phyloP scores from a whole-genome alignment of 2,797 vertebrate species.

The Dromococcyx pavoninus region DNA sequence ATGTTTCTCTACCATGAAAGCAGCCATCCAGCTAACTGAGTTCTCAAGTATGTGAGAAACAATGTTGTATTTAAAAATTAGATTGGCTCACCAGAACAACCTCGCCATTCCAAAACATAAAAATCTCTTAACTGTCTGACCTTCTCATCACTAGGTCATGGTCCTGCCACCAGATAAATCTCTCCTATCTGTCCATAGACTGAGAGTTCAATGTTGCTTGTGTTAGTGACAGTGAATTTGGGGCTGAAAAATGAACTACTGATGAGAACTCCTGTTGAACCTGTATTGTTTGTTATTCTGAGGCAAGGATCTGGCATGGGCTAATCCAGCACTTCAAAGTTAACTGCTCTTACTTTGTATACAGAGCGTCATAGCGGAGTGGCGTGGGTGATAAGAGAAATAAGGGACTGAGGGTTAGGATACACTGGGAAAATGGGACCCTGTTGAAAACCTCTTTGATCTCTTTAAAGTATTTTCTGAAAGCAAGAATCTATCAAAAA shows the following conservation, averaged over 20 bases:
- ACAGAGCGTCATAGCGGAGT: constrained; percentile 86
- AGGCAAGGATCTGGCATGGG: constrained; percentile 83
- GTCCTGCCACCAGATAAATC: constrained; percentile 82
- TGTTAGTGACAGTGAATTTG: constrained; percentile 85
- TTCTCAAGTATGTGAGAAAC: constrained; percentile 71
- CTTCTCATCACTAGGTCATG: constrained; percentile 73
- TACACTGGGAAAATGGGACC: constrained; percentile 85
- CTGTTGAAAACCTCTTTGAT: constrained; percentile 86
- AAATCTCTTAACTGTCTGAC: constrained; percentile 79
- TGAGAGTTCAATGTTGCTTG: constrained; percentile 84
- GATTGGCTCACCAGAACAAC: constrained; percentile 80
- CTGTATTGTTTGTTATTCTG: constrained; percentile 91
- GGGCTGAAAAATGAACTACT: constrained; percentile 84
- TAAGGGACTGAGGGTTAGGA: constrained; percentile 80
- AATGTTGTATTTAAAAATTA: constrained; percentile 75
- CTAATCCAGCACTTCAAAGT: constrained; percentile 90
- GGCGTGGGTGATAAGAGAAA: constrained; percentile 90
- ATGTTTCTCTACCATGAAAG: constrained; percentile 10
- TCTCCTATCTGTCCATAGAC: constrained; percentile 77
- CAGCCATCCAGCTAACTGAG: background rate
- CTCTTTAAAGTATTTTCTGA: constrained; percentile 86
- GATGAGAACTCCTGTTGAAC: constrained; percentile 87
- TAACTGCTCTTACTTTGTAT: constrained; percentile 84
- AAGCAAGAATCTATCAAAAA: constrained; percentile 82
- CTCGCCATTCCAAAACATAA: constrained; percentile 69